phyloP scores from a whole-genome alignment of 2,113 vertebrate genomes.

The Amazona guildingii region DNA sequence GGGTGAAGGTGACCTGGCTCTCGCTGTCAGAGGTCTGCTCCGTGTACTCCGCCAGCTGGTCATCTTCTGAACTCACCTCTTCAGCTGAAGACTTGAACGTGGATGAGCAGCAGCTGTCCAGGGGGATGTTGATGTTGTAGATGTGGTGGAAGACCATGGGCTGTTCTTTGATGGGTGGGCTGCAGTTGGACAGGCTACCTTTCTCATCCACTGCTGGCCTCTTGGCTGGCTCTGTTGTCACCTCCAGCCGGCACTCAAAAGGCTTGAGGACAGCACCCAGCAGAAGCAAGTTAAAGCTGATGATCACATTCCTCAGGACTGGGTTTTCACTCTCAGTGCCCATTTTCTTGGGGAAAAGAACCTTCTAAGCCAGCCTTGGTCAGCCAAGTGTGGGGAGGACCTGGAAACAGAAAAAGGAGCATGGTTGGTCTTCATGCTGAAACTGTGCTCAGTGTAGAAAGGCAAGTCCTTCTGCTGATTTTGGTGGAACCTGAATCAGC shows the following conservation, averaged over 20 bases:
- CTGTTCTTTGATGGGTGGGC: slow-evolving; percentile 75
- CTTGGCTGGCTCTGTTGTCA: slow-evolving; percentile 64
- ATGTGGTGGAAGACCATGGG: slow-evolving; percentile 94
- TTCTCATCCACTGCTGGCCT: slow-evolving; percentile 71
- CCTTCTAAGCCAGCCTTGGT: slow-evolving; percentile 26
- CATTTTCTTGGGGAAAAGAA: slow-evolving; percentile 64
- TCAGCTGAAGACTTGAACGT: slow-evolving; percentile 78
- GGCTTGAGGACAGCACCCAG: slow-evolving; percentile 70
- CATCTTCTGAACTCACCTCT: slow-evolving; percentile 75
- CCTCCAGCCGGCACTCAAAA: slow-evolving; percentile 73
- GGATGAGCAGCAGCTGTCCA: slow-evolving; percentile 89
- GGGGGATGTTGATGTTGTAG: slow-evolving; percentile 93
- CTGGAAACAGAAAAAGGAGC: slow-evolving; percentile 41
- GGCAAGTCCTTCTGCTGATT: not conserved
- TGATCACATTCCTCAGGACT: slow-evolving; percentile 72
- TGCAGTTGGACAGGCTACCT: slow-evolving; percentile 76
- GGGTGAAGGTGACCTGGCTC: slow-evolving; percentile 94
- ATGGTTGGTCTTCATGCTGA: not conserved
- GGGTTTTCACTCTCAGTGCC: slow-evolving; percentile 69
- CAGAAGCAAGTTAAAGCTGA: slow-evolving; percentile 76
- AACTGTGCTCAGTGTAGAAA: not conserved
- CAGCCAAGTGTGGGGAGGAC: not conserved
- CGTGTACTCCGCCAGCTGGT: slow-evolving; percentile 78
- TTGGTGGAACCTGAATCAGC: not conserved
- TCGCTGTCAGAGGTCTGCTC: slow-evolving; percentile 90